Evolutionary conservation across 2,113 vertebrate species (phyloP), one percentile per base, ranked within the genome.

Genomic region (Tachycineta bicolor): DNA sequence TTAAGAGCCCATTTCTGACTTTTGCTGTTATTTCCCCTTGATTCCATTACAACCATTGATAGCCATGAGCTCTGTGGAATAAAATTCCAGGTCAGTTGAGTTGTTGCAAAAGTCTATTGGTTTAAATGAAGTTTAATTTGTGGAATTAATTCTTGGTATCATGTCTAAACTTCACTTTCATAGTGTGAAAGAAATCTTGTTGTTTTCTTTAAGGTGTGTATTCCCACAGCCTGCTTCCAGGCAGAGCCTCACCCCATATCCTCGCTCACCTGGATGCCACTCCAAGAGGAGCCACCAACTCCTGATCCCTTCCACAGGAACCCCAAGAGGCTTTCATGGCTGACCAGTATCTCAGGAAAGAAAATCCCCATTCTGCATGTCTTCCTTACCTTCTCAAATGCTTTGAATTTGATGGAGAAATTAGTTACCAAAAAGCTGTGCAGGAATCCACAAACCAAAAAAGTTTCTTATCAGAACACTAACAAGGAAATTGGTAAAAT

Each of bases 241-340:
- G 13, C 7, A 8, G 17, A 62, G 46, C 25, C 12, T 22, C 10
- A 4, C 10, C 18, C 78, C 11, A 22, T 16, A 26, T 52, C 37
- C 46, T 68, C 0, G 0, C 43, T 74, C 47, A 31, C 11, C 6
- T 2, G 1, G 43, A 19, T 3, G 5, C 2, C n/a, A 5, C 28
- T 55, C 47, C 73, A 58, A 25, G 9, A 67, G 23, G 11, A 91
- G 9, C 8, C 16, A 52, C 22, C 4, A 2, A 59, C 10, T 82
- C 22, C 21, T 4, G 1, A 34, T 26, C 47, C 60, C 44, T 90
- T 69, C 44, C 37, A 53, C 0, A 0, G 13, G 56, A 62, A 31
- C 14, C 5, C 20, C 1, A 53, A 23, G 2, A 73, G 3, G 4
- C 43, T 70, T 82, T 56, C 4, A 3, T 19, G 21, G 25, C 44